These are phyloP conservation scores for Microchrysa polita DNA, from an alignment of 2,888 invertebrate species.

Conservation along the genomic window DNA sequence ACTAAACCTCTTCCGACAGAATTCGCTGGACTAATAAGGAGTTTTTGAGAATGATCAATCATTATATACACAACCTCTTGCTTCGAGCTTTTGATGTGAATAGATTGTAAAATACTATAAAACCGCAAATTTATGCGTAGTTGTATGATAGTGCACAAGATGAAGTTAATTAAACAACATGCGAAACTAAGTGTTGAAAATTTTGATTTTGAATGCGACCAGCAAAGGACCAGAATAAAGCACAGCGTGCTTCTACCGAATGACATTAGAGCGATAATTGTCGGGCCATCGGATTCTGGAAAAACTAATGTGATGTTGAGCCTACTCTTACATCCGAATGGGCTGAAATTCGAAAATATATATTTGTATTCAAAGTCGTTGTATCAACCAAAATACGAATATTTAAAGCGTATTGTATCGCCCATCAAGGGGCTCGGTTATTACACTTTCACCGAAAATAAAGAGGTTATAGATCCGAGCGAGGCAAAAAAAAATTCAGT, in stretches of 20 bases:
- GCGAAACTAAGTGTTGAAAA: constrained; percentile 8
- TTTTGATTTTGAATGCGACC: not conserved
- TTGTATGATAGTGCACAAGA: no score
- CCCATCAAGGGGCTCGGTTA: constrained; percentile 47
- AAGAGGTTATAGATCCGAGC: constrained; percentile 45
- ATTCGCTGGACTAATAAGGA: not conserved
- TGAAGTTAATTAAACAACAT: not conserved
- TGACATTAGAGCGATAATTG: constrained; percentile 51
- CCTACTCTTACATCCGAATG: constrained; percentile 55
- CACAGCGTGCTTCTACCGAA: constrained; percentile 1
- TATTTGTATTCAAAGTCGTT: constrained; percentile 58
- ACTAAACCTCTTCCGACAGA: constrained; percentile 28
- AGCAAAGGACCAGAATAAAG: not conserved
- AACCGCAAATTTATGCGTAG: no score
- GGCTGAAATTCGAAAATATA: constrained; percentile 58
- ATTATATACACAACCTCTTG: not conserved
- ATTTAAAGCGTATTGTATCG: not conserved
- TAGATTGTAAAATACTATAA: no score
- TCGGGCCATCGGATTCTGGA: constrained; percentile 59
- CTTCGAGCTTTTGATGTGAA: no score
- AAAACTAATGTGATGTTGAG: constrained; percentile 59
- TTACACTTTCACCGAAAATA: constrained; percentile 43
- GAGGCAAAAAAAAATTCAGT: constrained; percentile 51
- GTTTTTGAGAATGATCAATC: not conserved
- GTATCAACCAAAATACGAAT: constrained; percentile 54